Evolutionary conservation across 64 coral and sea anemone species (phyloP), one percentile per base, ranked within the genome.

Genomic region (Cladopsammia gracilis): DNA sequence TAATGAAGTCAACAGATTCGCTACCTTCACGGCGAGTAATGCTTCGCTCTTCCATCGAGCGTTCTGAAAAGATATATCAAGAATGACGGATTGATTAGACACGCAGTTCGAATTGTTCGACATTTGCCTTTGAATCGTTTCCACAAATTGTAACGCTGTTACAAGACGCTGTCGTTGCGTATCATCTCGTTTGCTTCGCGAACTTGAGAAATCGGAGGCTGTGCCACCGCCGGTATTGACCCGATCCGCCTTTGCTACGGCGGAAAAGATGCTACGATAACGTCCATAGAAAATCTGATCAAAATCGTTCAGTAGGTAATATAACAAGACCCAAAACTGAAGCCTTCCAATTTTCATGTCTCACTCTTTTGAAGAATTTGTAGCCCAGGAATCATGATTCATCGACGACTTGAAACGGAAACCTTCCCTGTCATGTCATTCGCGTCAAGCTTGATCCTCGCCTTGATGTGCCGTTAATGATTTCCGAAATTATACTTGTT

Each of bases 31-130:
- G 3, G 85, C 83, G 0, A 93, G 43, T 4, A 68, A 57, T 25
- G 91, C 91, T 87, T 93, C 91, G 25, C 47, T 73, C 43, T 93
- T 67, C 91, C 91, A 93, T 20, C 83, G 82, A 11, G 72, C 75
- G 59, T 67, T 76, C 73, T 87, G 42, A 50, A 93, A 93, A 61
- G 70, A 13, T 4, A 93, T 79, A 62, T 68, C 34, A 16, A 93
- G 73, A 14, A 93, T 26, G 2, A 87, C 70, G 11, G 91, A 48
- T 20, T 87, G 16, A 26, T 93, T 93, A 20, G 66, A 2, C 5
- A 59, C 22, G 19, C 91, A 87, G 4, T 76, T 45, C 0, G 58
- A 51, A 70, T 68, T 77, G 7, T 93, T 85, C 19, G 73, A 57
- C 83, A 87, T 78, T n/a, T 75, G 52, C 47, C 66, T 84, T 58